Evolutionary conservation across 2,888 invertebrate species (phyloP), one percentile per base, ranked within the genome.

Genomic region (Agonopterix alstromeriana): DNA sequence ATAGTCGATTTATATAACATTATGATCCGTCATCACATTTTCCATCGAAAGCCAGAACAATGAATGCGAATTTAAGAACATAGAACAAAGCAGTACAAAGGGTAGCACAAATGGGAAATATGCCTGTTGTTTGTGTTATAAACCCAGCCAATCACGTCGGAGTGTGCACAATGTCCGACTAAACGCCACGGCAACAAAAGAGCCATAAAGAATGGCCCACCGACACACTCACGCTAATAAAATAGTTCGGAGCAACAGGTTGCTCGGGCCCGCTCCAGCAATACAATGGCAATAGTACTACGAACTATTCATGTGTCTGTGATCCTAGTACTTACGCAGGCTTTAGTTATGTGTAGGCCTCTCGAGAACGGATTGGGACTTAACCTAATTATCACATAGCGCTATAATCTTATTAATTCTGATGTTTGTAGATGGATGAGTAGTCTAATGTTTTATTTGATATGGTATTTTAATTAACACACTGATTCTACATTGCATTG

Each of bases 231-330:
- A 73, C 69, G 76, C 83, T 86, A 87, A 86, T 86, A 87, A 87
- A 87, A 87, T 87, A 87, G 87, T 85, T 84, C 73, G 65, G 67
- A 57, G 87, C 87, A 87, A 87, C 87, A 87, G 87, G 86, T 87
- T 73, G 75, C 59, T 49, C 62, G 57, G 57, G 72, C 77, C 66
- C 76, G 73, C 63, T 65, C 67, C 63, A 27, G 61, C 42, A 73
- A 73, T 73, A 82, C 85, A 82, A 83, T 81, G 67, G 71, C 68
- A 72, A 72, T 72, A 71, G 70, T 67, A 63, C 41, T 67, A 63
- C 41, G 65, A 65, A 68, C 73, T 70, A 69, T 63, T 57, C 58
- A 57, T 58, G 60, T 66, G 68, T 68, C 69, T 73, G 63, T 63
- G 63, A 71, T 66, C 67, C 65, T 56, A 58, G 66, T 68, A 65